Evolutionary conservation across 2,113 vertebrate genomes (phyloP), one percentile per base, ranked within the genome.

Genomic region (Istiophorus platypterus): DNA sequence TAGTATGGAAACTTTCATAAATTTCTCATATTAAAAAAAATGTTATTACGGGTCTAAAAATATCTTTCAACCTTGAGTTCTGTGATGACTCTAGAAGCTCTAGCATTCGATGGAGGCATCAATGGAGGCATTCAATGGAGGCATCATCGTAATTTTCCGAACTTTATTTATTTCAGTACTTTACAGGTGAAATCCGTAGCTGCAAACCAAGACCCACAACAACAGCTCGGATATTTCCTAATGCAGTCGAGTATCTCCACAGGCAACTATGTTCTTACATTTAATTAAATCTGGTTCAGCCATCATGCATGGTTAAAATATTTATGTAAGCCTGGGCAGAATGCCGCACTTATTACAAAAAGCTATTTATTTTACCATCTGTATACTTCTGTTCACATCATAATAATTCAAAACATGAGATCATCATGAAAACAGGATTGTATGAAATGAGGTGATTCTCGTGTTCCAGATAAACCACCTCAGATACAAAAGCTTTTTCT

Each of bases 291-390:
- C 51, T 51, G 39, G 69, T 75, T 84, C 81, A 54, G 76, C 67
- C 49, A 34, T 86, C 72, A 86, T 81, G 80, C 82, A 87, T 42
- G 57, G 75, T 83, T 85, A 58, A 58, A 80, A 87, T 88, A 85
- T 80, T 79, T 75, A 67, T 51, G 57, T 66, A 61, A 67, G 56
- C 52, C 70, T 24, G 9, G 26, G 65, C 67, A 72, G 57, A 81
- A 47, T 29, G 63, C 58, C 5, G 18, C 77, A 72, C 64, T 75
- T 2, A 47, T 65, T 57, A n/a, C 31, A 15, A 78, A 67, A 63
- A 71, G n/a, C 22, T 57, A 29, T 71, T 81, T 42, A 2, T 64
- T 81, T 58, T 52, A 51, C 39, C 57, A 68, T 31, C 27, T 65
- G 27, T 65, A 39, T 12, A 58, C 13, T 62, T 73, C 31, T 45